These are phyloP conservation scores for Percopsis omiscomaycus DNA, from an alignment of 2,797 vertebrate species.

Conservation along the genomic window DNA sequence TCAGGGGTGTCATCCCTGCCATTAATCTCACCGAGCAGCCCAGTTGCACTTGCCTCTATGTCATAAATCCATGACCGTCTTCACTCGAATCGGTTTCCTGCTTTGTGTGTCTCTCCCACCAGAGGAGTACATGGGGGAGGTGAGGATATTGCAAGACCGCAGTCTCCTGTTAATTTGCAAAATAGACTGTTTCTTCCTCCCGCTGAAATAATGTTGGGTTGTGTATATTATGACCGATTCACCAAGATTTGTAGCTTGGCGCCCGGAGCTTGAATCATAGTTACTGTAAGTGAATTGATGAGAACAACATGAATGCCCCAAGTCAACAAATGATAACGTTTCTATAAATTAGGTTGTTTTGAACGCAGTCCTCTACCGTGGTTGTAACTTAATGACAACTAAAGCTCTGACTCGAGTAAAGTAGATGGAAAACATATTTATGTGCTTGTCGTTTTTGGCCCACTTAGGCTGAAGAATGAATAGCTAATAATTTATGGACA, in stretches of 20 bases:
- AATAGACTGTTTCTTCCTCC: constrained; percentile 58
- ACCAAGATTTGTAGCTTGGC: constrained; percentile 36
- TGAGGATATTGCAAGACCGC: constrained; percentile 54
- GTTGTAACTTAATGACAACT: constrained; percentile 24
- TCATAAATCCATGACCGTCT: constrained; percentile 72
- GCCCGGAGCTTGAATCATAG: constrained; percentile 3
- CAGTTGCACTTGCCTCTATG: constrained; percentile 58
- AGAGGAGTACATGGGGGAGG: constrained; percentile 47
- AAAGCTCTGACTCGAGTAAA: constrained; percentile 15
- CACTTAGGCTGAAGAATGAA: constrained; percentile 10
- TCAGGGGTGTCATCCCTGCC: constrained; percentile 75
- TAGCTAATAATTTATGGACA: constrained; percentile 21
- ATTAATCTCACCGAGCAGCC: constrained; percentile 70
- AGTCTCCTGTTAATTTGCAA: constrained; percentile 62
- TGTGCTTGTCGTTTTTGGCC: constrained; percentile 15
- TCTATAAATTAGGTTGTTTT: constrained; percentile 2
- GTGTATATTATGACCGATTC: constrained; percentile 27
- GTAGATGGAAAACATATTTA: constrained; percentile 37
- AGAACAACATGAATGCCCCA: constrained; percentile 20
- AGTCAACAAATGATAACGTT: background rate
- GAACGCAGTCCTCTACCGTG: constrained; percentile 11
- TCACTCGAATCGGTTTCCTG: constrained; percentile 58
- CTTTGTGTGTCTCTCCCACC: constrained; percentile 48
- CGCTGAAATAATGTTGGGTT: constrained; percentile 58
- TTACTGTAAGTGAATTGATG: constrained; percentile 17